These are phyloP conservation scores for Ricordea florida DNA, from an alignment of 92 coral and sea anemone genomes.

Conservation along the genomic window DNA sequence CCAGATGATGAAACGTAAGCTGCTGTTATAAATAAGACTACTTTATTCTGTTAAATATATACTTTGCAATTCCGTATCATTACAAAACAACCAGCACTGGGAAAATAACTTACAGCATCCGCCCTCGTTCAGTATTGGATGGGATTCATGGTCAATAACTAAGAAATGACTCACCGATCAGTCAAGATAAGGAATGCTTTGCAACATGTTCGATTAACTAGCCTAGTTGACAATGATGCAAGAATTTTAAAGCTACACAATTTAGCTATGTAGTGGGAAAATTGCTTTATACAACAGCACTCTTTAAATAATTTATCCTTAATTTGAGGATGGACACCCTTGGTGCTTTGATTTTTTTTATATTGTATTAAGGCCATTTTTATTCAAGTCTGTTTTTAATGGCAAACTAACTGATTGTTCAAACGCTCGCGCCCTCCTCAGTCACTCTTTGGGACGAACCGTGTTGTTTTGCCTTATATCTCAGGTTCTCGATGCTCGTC, in stretches of 20 bases:
- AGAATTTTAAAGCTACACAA: no score
- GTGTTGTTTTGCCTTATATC: constrained; percentile 83
- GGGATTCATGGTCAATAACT: no score
- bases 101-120: constrained; percentile 24
- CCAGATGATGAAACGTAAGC: background rate
- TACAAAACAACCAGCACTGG: constrained; percentile 28
- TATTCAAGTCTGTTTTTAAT: background rate
- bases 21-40: constrained; percentile 35
- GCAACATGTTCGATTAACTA: no score
- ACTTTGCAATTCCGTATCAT: constrained; percentile 24
- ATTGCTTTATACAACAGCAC: no score
- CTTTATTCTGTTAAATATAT: constrained; percentile 36
- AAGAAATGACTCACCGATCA: no score
- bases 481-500: constrained; percentile 82
- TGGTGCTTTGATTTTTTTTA: no score
- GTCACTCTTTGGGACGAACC: background rate
- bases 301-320: no score
- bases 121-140: background rate
- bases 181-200: no score
- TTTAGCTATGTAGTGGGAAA: no score
- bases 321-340: no score
- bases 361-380: background rate
- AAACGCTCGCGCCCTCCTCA: constrained; percentile 2
- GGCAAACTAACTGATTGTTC: no score
- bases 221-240: no score